These are phyloP conservation scores for Peromyscus aztecus DNA, from an alignment of 2,797 vertebrate genomes.

Conservation along the genomic window DNA sequence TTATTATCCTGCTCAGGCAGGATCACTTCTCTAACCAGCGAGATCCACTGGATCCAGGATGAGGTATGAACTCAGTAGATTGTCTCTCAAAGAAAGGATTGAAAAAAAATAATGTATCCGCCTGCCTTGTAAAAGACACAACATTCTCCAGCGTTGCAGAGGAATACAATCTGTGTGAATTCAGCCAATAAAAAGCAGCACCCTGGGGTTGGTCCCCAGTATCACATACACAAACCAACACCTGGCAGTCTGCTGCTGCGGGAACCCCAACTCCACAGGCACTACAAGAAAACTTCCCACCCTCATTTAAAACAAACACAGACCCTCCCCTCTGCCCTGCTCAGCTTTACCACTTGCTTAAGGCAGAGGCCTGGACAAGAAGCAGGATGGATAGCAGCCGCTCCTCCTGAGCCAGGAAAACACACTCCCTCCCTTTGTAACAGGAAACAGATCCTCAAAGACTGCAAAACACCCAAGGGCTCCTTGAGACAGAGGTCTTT, in stretches of 20 bases:
- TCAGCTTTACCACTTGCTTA: neutral
- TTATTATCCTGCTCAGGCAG: too few species aligned
- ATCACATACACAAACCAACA: neutral
- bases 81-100: too few species aligned
- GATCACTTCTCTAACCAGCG: too few species aligned
- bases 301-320: neutral
- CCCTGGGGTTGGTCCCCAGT: neutral
- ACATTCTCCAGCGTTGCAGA: too few species aligned
- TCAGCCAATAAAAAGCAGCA: neutral
- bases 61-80: too few species aligned
- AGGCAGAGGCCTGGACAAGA: neutral
- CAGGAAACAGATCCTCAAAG: neutral
- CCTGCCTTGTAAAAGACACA: too few species aligned
- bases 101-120: too few species aligned
- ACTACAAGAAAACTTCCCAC: neutral
- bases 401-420: neutral
- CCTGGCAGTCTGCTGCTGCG: neutral
- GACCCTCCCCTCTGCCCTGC: neutral
- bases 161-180: too few species aligned
- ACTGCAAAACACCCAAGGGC: neutral
- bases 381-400: neutral
- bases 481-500: neutral
- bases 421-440: neutral
- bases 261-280: neutral
- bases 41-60: too few species aligned